phyloP scores from a whole-genome alignment of 2,888 invertebrate genomes.

The Hybos culiciformis region DNA sequence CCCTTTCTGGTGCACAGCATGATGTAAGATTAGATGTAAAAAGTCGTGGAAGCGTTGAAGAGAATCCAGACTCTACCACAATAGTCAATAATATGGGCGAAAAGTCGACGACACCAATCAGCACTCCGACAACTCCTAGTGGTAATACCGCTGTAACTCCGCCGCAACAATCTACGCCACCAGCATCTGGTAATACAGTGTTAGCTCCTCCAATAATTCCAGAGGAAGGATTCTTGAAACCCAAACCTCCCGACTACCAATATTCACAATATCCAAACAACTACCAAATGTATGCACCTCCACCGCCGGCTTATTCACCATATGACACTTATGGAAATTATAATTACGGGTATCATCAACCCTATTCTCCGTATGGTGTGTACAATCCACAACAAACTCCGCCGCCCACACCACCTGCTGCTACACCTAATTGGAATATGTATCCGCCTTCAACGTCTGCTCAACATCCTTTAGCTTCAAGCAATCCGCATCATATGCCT shows the following conservation, averaged over 20 bases:
- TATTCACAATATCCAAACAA: conserved; percentile 34
- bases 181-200: conserved; percentile 8
- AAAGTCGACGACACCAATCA: conserved; percentile 31
- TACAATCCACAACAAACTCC: conserved; percentile 35
- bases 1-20: conserved; percentile 15
- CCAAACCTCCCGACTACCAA: conserved; percentile 36
- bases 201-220: conserved; percentile 30
- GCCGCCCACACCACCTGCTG: conserved; percentile 35
- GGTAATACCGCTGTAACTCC: conserved; percentile 30
- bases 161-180: conserved; percentile 19
- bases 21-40: conserved; percentile 29
- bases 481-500: conserved; percentile 16
- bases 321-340: conserved; percentile 36
- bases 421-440: conserved; percentile 50
- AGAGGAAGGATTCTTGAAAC: conserved; percentile 33
- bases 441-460: conserved; percentile 37
- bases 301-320: conserved; percentile 29
- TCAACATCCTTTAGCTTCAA: conserved; percentile 18
- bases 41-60: conserved; percentile 39
- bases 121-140: conserved; percentile 38
- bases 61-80: conserved; percentile 64
- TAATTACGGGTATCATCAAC: conserved; percentile 35
- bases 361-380: conserved; percentile 34
- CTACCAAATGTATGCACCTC: conserved; percentile 35
- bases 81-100: conserved; percentile 39